Conservation (phyloP, 2,888 invertebrate species). For the Coelopa pilipes region DNA sequence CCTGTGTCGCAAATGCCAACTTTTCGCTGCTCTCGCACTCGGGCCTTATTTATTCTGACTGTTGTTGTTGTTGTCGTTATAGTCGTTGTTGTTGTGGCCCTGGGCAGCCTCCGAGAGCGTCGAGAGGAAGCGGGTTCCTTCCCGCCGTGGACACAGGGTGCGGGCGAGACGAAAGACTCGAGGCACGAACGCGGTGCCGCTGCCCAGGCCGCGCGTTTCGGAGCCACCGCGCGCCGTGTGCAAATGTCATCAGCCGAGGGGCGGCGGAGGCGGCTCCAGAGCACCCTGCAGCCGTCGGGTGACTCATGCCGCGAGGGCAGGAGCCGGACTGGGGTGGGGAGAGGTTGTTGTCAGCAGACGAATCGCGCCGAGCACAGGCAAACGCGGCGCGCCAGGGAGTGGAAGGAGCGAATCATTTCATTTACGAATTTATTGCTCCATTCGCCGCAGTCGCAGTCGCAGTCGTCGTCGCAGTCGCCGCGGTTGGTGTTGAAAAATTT, state of each 20-base stretch:
- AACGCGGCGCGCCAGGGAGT: too few species aligned
- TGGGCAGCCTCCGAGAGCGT: not conserved
- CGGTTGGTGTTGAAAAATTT: slow-evolving; percentile 11
- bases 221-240: not conserved
- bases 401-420: too few species aligned
- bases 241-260: too few species aligned
- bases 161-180: slow-evolving; percentile 3
- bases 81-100: not conserved
- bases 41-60: not conserved
- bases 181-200: not conserved
- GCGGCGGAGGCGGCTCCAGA: too few species aligned
- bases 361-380: too few species aligned
- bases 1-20: not conserved
- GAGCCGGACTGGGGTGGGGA: too few species aligned
- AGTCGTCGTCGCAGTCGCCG: not conserved
- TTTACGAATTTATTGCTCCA: not conserved
- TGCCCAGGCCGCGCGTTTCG: not conserved
- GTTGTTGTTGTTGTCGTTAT: not conserved
- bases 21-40: not conserved
- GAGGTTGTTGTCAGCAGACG: too few species aligned
- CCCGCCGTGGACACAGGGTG: too few species aligned
- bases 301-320: too few species aligned
- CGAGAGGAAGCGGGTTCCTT: not conserved
- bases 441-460: not conserved
- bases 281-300: too few species aligned